Conservation (phyloP, 2,113 vertebrate genomes). For the Castor canadensis region DNA sequence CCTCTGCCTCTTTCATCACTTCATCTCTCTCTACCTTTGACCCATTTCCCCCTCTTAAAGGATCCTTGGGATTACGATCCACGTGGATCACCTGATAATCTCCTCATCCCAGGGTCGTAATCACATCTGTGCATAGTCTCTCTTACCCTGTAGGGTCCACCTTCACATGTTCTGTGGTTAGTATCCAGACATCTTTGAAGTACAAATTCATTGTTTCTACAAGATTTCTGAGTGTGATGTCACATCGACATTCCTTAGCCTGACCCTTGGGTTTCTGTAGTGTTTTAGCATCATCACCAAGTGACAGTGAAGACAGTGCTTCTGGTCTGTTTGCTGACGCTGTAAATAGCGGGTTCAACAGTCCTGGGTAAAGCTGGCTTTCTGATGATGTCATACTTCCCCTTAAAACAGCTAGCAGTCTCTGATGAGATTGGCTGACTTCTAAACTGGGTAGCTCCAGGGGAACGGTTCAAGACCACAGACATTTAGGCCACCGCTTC, state of each 20-base stretch:
- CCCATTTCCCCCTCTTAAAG: not conserved
- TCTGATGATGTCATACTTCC: not conserved
- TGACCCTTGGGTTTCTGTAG: accelerated
- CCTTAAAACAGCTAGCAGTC: too few relatives aligned
- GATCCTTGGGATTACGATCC: not conserved
- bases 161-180: not conserved
- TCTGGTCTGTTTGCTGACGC: not conserved
- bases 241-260: not conserved
- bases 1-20: accelerated
- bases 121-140: not conserved
- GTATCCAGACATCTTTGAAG: accelerated
- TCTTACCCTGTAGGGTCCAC: accelerated
- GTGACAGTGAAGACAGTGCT: too few relatives aligned
- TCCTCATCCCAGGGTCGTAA: not conserved
- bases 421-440: accelerated
- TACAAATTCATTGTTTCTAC: not conserved
- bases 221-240: too few relatives aligned
- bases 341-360: accelerated
- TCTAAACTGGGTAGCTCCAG: too few relatives aligned
- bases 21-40: not conserved
- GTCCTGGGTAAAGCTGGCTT: too few relatives aligned
- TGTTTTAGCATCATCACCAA: not conserved
- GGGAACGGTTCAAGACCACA: not conserved
- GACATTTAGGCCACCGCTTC: not conserved
- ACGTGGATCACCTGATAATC: not conserved